A percentile compares a stretch with the other conserved stretches of the same genome.
Conservation (phyloP, 1,140 invertebrate genomes). For the Aporrectodea caliginosa region DNA sequence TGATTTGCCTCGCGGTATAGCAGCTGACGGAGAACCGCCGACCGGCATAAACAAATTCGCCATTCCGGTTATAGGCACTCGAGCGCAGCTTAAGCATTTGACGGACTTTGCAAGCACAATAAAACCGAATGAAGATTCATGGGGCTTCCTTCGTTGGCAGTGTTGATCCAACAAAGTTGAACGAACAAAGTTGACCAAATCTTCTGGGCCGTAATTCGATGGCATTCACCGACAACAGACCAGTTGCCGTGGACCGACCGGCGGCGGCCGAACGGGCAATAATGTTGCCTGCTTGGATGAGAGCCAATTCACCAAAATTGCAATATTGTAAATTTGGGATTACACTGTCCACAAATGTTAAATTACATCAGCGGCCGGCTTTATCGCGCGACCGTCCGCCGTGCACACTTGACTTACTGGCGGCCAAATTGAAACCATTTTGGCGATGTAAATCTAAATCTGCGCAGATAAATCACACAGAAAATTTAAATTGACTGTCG, state of each 20-base stretch:
- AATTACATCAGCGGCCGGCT: neutral
- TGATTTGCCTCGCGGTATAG: too few relatives aligned
- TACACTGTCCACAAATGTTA: neutral
- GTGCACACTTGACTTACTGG: neutral
- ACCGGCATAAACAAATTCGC: too few relatives aligned
- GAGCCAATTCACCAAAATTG: neutral
- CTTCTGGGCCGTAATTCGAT: neutral
- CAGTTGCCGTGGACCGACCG: neutral
- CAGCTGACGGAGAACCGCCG: too few relatives aligned
- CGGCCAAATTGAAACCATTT: neutral
- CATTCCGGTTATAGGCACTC: too few relatives aligned
- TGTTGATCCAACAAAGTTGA: neutral
- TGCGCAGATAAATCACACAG: neutral
- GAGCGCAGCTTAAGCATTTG: too few relatives aligned
- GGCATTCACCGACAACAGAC: neutral
- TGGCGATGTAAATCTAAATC: neutral
- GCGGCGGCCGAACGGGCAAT: neutral
- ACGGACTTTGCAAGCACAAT: too few relatives aligned
- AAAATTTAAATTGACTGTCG: constrained; percentile 3
- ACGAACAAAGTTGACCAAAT: neutral
- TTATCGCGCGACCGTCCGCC: neutral
- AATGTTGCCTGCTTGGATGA: neutral
- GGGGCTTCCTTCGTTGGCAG: neutral
- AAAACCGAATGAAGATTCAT: neutral
- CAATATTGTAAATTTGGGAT: constrained; percentile 3